These are phyloP conservation scores for Pterois miles DNA, from an alignment of 2,797 vertebrate species.

Conservation along the genomic window DNA sequence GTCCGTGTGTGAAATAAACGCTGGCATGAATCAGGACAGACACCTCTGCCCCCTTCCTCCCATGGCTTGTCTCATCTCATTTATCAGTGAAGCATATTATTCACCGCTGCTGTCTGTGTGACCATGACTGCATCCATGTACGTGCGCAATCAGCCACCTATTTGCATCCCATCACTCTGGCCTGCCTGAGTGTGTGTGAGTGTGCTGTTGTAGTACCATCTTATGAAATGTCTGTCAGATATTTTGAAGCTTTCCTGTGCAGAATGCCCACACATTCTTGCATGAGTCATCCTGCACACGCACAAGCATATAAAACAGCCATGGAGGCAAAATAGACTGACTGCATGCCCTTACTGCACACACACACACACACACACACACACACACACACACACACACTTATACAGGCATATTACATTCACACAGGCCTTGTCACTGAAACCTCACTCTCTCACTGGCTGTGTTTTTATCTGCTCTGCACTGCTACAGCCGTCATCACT, in stretches of 20 bases:
- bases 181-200: conserved; percentile 10
- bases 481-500: conserved; percentile 20
- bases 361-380: not conserved
- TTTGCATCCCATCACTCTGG: conserved; percentile 21
- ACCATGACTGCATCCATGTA: conserved; percentile 9
- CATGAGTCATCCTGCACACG: conserved; percentile 64
- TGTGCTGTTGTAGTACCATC: conserved; percentile 16
- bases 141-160: conserved; percentile 35
- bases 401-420: conserved; percentile 5
- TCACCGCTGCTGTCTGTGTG: conserved; percentile 27
- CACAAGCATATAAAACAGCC: conserved; percentile 22
- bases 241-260: conserved; percentile 48
- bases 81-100: conserved; percentile 45
- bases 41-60: conserved; percentile 49
- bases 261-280: conserved; percentile 63
- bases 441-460: conserved; percentile 20
- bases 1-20: conserved; percentile 46
- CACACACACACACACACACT: not conserved
- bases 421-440: conserved; percentile 42
- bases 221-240: conserved; percentile 58
- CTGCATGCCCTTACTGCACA: conserved; percentile 24
- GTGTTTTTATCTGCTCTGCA: conserved; percentile 5
- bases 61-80: conserved; percentile 54
- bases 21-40: conserved; percentile 59
- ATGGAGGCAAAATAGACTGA: conserved; percentile 33